phyloP scores from a whole-genome alignment of 2,797 vertebrate species.

The Melanotaenia trifasciata region DNA sequence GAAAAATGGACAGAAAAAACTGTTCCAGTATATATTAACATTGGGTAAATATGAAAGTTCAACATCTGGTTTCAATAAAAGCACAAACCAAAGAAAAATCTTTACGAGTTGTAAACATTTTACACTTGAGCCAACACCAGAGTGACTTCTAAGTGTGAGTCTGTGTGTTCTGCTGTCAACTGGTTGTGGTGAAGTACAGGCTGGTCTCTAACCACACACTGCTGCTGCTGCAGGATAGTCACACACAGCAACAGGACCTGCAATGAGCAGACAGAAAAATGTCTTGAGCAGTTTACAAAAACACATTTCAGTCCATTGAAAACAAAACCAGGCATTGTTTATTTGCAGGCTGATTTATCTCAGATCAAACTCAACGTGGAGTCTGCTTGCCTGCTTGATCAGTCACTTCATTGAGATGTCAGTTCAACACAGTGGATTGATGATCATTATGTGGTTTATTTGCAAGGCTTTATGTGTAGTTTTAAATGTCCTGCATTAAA shows the following conservation, averaged over 20 bases:
- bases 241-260: conserved; percentile 28
- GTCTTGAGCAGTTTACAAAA: conserved; percentile 14
- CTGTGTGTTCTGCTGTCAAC: conserved; percentile 1
- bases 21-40: conserved; percentile 8
- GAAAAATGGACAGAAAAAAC: conserved; percentile 2
- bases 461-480: neutral
- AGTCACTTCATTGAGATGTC: conserved; percentile 1
- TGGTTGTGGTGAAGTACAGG: conserved; percentile 2
- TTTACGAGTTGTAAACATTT: conserved; percentile 57
- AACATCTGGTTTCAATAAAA: conserved; percentile 55
- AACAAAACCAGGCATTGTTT: conserved; percentile 24
- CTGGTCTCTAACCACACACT: conserved; percentile 10
- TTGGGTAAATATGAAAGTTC: conserved; percentile 10
- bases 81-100: conserved; percentile 40
- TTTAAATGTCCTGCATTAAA: neutral
- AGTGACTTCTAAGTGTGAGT: conserved; percentile 15
- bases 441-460: neutral
- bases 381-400: neutral
- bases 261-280: conserved; percentile 21
- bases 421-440: conserved; percentile 1
- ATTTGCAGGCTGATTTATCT: conserved; percentile 2
- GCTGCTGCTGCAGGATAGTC: conserved; percentile 28
- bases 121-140: conserved; percentile 30
- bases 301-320: conserved; percentile 23
- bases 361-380: conserved; percentile 4